Base-by-base conservation (phyloP, 2,888 invertebrate genomes). In the Drosophila testacea region DNA sequence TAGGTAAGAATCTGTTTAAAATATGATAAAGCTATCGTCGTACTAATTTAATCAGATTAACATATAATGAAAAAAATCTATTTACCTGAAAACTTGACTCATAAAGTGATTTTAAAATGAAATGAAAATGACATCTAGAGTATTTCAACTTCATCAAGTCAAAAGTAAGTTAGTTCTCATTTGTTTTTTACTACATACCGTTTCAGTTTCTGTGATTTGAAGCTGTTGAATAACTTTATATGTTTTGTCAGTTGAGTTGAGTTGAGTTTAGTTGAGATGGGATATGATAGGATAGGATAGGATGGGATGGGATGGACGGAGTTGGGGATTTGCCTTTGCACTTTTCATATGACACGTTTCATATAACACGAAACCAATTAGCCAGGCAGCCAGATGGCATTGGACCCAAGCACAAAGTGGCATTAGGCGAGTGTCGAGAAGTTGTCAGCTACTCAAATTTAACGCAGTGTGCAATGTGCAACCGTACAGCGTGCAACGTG, bases 361-460 rank as follows among this genome's bases (percentile, higher is more conserved):
- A 69, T 61, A 63, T 77, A 69, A 56, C 77, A 68, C 56, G 73
- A 77, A 77, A 77, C 73, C 78, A 79, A 79, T 79, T 79, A 79
- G 78, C 57, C 74, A 77, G 67, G 42, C 48, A 52, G 57, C 50
- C 48, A 34, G 56, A 13, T 48, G 63, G 34, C 52, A 48, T 51
- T 52, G 34, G 51, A 47, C 32, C 36, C 38, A 27, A 30, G 13
- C 57, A 39, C 41, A 41, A 62, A 50, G 62, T 61, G 51, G 61
- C 59, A 57, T 59, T 54, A 48, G 63, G 41, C 56, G 56, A 62
- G 55, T 50, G 57, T 77, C 63, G 77, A 69, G 52, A 73, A 81
- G 66, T 77, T 81, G 78, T 68, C 79, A 81, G 74, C 74, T 77
- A 74, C 67, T 79, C 68, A 79, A 81, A 74, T 81, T 81, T 70